Percentiles rank a stretch among this genome's conserved stretches.
Conservation (phyloP, 2,797 vertebrate species). For the Serranus cabrilla region DNA sequence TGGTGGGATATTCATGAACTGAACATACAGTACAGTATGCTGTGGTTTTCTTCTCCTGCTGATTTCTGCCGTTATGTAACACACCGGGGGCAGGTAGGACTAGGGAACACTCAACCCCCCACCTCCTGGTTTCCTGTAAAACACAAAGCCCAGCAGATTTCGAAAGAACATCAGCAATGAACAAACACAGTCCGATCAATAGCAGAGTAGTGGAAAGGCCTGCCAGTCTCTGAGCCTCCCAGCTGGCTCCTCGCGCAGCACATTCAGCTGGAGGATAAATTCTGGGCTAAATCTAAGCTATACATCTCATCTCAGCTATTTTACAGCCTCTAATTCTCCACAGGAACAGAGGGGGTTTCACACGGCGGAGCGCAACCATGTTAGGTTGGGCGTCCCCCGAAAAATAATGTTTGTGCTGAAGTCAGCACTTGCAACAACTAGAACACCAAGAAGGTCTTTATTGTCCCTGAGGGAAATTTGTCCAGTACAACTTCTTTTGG, state of each 20-base stretch:
- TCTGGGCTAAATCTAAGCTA: conserved; percentile 25
- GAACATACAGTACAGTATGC: neutral
- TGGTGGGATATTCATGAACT: neutral
- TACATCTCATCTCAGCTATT: conserved; percentile 24
- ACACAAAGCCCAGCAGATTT: conserved; percentile 65
- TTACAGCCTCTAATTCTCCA: conserved; percentile 6
- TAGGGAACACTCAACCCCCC: neutral
- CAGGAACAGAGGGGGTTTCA: conserved; percentile 27
- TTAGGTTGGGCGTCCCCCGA: conserved; percentile 23
- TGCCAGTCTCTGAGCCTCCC: conserved; percentile 32
- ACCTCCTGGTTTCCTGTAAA: conserved; percentile 41
- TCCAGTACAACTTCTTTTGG: conserved; percentile 17
- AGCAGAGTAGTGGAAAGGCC: conserved; percentile 46
- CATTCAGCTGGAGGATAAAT: conserved; percentile 32
- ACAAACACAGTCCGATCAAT: conserved; percentile 64
- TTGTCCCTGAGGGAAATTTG: conserved; percentile 29
- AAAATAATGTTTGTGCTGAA: conserved; percentile 31
- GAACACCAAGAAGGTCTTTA: conserved; percentile 33
- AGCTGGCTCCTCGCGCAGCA: conserved; percentile 23
- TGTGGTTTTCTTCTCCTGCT: conserved; percentile 12
- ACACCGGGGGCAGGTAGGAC: conserved; percentile 9
- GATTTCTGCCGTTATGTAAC: conserved; percentile 30
- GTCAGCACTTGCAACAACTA: conserved; percentile 55
- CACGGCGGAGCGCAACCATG: neutral
- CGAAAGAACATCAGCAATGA: conserved; percentile 69